Conservation (phyloP, 2,888 invertebrate genomes). For the Stenolophus ochropezus region DNA sequence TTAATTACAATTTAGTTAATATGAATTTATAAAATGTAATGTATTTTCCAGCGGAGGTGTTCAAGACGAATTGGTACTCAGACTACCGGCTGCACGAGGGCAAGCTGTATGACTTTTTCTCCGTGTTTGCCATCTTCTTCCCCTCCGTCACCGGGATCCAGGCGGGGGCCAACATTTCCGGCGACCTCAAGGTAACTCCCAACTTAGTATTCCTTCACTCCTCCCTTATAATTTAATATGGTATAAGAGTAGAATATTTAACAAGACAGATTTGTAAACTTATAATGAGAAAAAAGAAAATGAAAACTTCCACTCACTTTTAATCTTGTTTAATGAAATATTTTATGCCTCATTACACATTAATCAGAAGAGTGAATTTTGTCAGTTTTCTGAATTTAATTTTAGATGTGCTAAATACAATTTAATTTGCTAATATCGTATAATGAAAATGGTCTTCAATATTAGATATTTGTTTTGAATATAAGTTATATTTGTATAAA, state of each 20-base stretch:
- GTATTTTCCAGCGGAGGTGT: constrained; percentile 77
- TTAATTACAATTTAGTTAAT: too few species aligned
- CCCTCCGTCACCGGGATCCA: constrained; percentile 99
- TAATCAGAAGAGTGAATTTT: background rate
- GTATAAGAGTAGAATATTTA: constrained; percentile 2
- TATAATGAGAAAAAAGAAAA: background rate
- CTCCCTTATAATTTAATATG: constrained; percentile 41
- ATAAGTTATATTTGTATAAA: too few species aligned
- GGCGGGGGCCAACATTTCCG: constrained; percentile 98
- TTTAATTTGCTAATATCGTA: background rate
- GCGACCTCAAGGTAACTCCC: constrained; percentile 86
- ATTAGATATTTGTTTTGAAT: too few species aligned
- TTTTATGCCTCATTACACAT: background rate
- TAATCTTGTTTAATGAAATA: background rate
- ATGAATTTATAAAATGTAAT: too few species aligned
- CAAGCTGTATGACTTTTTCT: constrained; percentile 88
- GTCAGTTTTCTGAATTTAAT: background rate
- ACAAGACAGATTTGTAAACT: constrained; percentile 13
- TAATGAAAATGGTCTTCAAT: background rate
- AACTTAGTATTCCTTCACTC: constrained; percentile 20
- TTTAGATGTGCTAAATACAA: background rate
- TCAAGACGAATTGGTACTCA: constrained; percentile 80
- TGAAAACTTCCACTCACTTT: background rate
- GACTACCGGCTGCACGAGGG: constrained; percentile 83
- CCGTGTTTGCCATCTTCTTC: constrained; percentile 97